Conservation (phyloP, 2,888 invertebrate genomes). For the Neuroscelio doddi region DNA sequence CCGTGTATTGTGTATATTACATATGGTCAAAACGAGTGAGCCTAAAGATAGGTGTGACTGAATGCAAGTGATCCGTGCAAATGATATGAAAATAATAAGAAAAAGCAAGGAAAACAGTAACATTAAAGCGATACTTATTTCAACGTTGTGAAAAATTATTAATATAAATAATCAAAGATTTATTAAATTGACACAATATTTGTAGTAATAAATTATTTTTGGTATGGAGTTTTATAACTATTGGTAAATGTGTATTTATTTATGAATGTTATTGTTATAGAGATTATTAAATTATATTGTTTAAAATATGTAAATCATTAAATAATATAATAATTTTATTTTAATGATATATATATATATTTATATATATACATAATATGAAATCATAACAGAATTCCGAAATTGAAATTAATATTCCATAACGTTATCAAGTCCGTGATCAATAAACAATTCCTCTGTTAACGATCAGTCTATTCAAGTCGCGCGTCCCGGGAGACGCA, state of each 20-base stretch:
- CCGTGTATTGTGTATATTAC: conserved; percentile 10
- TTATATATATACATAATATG: too few relatives aligned
- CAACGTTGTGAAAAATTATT: too few relatives aligned
- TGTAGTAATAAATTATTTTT: too few relatives aligned
- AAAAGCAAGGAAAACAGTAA: conserved; percentile 5
- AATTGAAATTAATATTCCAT: conserved; percentile 52
- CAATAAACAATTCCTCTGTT: conserved; percentile 32
- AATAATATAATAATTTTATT: too few relatives aligned
- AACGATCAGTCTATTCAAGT: conserved; percentile 29
- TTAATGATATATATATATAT: too few relatives aligned
- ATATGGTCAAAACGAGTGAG: conserved; percentile 26
- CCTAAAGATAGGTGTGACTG: conserved; percentile 35
- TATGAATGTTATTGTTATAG: too few relatives aligned
- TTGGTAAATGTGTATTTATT: too few relatives aligned
- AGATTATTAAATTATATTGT: too few relatives aligned
- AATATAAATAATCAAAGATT: too few relatives aligned
- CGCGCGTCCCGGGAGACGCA: conserved; percentile 10
- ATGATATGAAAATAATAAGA: conserved; percentile 43
- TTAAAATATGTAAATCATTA: too few relatives aligned
- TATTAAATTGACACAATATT: too few relatives aligned
- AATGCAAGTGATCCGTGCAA: conserved; percentile 48
- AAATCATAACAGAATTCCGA: conserved; percentile 91
- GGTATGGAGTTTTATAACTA: too few relatives aligned
- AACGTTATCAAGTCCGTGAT: conserved; percentile 18
- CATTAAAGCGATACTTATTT: conserved; percentile 17